Evolutionary conservation across 2,113 vertebrate species (phyloP).

Genomic region (Uria aalge): DNA sequence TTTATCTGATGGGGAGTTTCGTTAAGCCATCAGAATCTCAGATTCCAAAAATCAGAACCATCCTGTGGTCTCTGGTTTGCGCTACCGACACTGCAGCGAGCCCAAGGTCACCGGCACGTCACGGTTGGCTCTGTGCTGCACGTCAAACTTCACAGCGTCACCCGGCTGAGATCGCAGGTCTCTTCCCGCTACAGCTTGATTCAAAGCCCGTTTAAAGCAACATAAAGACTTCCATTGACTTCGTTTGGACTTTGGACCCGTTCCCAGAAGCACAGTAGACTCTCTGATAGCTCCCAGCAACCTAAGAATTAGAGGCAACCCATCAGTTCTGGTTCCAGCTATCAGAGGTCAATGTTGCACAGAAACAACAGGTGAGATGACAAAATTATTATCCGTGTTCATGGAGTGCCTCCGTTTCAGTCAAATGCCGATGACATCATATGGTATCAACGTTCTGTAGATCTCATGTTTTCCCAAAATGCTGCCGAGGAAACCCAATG

Average conservation of each 20-base stretch:
- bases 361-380: neutral
- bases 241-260: neutral
- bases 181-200: neutral
- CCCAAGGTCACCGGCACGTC: rapidly evolving
- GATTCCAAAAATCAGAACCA: neutral
- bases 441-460: neutral
- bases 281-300: neutral
- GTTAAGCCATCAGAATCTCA: neutral
- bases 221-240: slow-evolving; percentile 9
- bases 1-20: neutral
- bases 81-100: rapidly evolving
- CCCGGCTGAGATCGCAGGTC: neutral
- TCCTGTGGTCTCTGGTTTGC: rapidly evolving
- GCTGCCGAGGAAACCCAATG: neutral
- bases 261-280: slow-evolving; percentile 23
- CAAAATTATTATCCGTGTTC: neutral
- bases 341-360: neutral
- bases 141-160: neutral
- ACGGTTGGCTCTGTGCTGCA: neutral
- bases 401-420: neutral
- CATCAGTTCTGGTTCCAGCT: neutral
- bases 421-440: neutral
- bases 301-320: neutral
- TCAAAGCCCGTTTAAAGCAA: neutral
- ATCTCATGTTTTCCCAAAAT: neutral